These are phyloP conservation scores for Rhopilema esculentum DNA, from an alignment of 30 jellyfish, hydroid and myxozoan species.

Conservation along the genomic window DNA sequence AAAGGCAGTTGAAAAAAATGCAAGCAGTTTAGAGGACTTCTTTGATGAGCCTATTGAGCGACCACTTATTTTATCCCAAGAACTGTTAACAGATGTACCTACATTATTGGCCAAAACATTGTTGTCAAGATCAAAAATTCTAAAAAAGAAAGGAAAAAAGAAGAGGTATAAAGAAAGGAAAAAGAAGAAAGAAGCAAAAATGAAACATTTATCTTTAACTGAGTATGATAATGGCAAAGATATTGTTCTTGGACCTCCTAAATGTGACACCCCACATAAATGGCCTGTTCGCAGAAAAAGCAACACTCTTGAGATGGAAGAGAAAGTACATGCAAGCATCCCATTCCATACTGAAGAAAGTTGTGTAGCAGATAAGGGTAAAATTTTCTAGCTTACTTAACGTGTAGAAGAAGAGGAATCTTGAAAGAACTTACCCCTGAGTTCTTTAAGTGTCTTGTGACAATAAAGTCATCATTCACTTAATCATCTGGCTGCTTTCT, in stretches of 20 bases:
- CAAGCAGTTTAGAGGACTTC: slow-evolving; percentile 18
- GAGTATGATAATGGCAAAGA: slow-evolving; percentile 9
- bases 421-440: no score
- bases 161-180: slow-evolving; percentile 9
- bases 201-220: background rate
- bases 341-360: background rate
- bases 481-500: no score
- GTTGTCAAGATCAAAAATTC: background rate
- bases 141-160: slow-evolving; percentile 2
- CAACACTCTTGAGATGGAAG: background rate
- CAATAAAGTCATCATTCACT: no score
- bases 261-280: slow-evolving; percentile 45
- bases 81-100: background rate
- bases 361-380: no score
- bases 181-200: slow-evolving; percentile 7
- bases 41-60: slow-evolving; percentile 41
- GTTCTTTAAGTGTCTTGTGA: no score
- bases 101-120: background rate
- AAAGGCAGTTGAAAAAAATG: background rate
- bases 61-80: background rate
- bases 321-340: background rate
- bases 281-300: slow-evolving; percentile 50
- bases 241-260: slow-evolving; percentile 34
- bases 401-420: no score
- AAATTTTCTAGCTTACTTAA: no score